Conservation (phyloP, 2,113 vertebrate genomes). For the Triplophysa rosa region DNA sequence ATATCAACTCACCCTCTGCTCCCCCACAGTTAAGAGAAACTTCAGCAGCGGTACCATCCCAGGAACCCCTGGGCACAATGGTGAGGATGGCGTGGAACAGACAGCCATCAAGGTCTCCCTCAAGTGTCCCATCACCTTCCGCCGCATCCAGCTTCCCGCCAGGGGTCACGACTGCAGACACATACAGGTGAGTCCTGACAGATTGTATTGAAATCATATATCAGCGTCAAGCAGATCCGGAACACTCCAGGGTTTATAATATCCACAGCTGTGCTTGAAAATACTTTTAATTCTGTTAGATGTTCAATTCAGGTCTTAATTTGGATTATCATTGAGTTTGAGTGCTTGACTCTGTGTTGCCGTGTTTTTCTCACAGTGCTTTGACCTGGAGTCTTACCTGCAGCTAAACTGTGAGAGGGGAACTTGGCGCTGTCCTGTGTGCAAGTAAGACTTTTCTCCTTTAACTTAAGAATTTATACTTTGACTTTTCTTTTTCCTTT, state of each 20-base stretch:
- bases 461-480: not conserved
- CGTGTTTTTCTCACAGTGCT: slow-evolving; percentile 72
- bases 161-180: slow-evolving; percentile 92
- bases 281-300: no score
- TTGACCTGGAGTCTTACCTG: slow-evolving; percentile 87
- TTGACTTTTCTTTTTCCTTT: not conserved
- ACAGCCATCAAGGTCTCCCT: slow-evolving; percentile 96
- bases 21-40: slow-evolving; percentile 84
- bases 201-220: not conserved
- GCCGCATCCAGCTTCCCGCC: slow-evolving; percentile 93
- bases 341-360: not conserved
- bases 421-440: slow-evolving; percentile 83
- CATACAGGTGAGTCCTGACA: slow-evolving; percentile 80
- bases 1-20: not conserved
- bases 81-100: slow-evolving; percentile 93
- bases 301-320: no score
- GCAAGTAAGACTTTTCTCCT: slow-evolving; percentile 66
- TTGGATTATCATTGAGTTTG: not conserved
- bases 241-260: no score
- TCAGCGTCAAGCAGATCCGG: not conserved
- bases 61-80: slow-evolving; percentile 88
- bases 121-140: slow-evolving; percentile 96
- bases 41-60: slow-evolving; percentile 94
- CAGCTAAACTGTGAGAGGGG: slow-evolving; percentile 81
- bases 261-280: not conserved